phyloP scores from a whole-genome alignment of 2,888 invertebrate species.

The Pollenia griseotomentosa region DNA sequence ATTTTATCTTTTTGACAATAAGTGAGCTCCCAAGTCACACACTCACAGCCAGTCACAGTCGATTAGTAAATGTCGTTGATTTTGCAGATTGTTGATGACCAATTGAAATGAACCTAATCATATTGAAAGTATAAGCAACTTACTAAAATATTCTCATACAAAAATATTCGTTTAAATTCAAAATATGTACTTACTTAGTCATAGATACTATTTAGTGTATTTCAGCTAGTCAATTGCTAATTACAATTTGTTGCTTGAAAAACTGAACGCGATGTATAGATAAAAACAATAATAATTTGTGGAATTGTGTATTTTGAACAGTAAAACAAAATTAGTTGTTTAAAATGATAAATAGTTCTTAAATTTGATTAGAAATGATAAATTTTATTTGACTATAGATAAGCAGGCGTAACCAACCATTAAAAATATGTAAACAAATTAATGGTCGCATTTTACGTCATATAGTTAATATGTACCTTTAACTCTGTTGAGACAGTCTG shows the following conservation, averaged over 20 bases:
- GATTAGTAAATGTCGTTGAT: constrained; percentile 28
- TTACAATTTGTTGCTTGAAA: constrained; percentile 20
- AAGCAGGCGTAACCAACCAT: not conserved
- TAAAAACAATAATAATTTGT: not conserved
- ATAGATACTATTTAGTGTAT: constrained; percentile 1
- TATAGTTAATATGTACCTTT: not conserved
- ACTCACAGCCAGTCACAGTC: constrained; percentile 3
- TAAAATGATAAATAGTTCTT: constrained; percentile 54
- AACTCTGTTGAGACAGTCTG: not conserved
- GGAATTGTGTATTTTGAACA: not conserved
- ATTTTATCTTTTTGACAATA: not conserved
- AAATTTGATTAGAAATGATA: constrained; percentile 65
- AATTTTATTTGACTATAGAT: constrained; percentile 26
- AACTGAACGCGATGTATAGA: constrained; percentile 35
- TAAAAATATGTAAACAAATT: not conserved
- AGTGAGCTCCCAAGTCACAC: not conserved
- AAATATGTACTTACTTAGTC: not conserved
- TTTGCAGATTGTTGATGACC: constrained; percentile 43
- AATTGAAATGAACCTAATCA: constrained; percentile 36
- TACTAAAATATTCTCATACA: not conserved
- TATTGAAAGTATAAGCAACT: constrained; percentile 7
- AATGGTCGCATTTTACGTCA: constrained; percentile 11
- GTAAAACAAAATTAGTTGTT: not conserved
- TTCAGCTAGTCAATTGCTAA: constrained; percentile 29
- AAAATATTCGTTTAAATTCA: not conserved